Percentiles rank a stretch among this genome's conserved stretches.
phyloP scores from a whole-genome alignment of 2,797 vertebrate species.

The Alectoris magna region DNA sequence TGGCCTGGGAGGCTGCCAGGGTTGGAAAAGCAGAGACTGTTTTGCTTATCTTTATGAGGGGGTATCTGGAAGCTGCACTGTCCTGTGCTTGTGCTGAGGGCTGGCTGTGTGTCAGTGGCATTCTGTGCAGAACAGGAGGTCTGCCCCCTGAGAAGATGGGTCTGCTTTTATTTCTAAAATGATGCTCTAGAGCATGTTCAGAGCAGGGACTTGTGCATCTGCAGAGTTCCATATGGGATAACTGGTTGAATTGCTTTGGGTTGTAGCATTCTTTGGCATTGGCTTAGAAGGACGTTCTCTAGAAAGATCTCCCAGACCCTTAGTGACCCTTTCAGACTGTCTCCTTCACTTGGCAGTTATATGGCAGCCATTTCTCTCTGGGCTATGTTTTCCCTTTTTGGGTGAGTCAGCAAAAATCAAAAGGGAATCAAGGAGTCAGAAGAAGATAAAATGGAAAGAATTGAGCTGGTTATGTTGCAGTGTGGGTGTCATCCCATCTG shows the following conservation, averaged over 20 bases:
- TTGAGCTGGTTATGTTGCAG: background rate
- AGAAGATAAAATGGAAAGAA: background rate
- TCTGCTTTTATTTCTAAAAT: background rate
- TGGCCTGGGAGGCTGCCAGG: background rate
- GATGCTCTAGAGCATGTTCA: fast-evolving
- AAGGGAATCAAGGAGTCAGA: background rate
- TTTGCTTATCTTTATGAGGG: background rate
- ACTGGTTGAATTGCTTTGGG: background rate
- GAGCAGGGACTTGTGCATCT: background rate
- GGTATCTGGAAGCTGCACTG: background rate
- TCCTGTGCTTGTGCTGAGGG: fast-evolving
- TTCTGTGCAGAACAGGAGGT: background rate
- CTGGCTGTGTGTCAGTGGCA: background rate
- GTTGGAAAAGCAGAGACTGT: background rate
- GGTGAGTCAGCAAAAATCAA: background rate
- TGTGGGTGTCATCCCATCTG: background rate
- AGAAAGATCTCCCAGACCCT: background rate
- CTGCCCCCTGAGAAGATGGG: background rate
- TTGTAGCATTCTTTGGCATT: background rate
- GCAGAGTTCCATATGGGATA: background rate
- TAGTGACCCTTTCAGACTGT: background rate
- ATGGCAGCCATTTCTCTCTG: background rate
- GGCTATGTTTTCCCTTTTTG: background rate
- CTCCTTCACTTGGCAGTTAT: background rate
- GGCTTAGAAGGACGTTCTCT: background rate